phyloP scores from a whole-genome alignment of 2,797 vertebrate genomes.

The Pangasius djambal region DNA sequence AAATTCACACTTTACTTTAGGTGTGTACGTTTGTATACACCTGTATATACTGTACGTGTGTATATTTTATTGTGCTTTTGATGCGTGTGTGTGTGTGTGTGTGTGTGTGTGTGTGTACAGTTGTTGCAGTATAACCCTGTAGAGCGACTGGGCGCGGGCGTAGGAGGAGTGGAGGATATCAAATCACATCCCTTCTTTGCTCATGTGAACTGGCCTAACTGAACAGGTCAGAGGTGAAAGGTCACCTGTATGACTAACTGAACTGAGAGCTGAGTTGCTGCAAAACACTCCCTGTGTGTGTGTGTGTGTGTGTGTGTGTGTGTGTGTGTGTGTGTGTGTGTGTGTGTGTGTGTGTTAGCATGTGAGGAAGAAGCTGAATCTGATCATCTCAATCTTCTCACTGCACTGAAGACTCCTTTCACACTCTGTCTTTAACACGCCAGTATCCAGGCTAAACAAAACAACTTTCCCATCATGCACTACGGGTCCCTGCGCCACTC shows the following conservation, averaged over 20 bases:
- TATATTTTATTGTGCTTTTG: background rate
- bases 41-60: background rate
- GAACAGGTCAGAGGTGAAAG: slow-evolving; percentile 46
- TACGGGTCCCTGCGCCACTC: background rate
- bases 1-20: background rate
- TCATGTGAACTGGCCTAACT: slow-evolving; percentile 86
- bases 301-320: slow-evolving; percentile 8
- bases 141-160: slow-evolving; percentile 92
- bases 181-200: slow-evolving; percentile 96
- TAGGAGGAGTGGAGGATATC: slow-evolving; percentile 92
- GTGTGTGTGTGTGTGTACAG: slow-evolving; percentile 65
- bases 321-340: slow-evolving; percentile 6
- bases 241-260: background rate
- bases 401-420: background rate
- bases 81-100: slow-evolving; percentile 4
- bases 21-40: background rate
- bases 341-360: background rate
- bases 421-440: background rate
- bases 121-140: slow-evolving; percentile 94
- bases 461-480: slow-evolving; percentile 20
- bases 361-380: background rate
- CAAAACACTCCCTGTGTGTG: background rate
- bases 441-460: background rate
- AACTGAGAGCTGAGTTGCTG: background rate
- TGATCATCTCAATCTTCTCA: background rate